Percentiles rank a stretch among this genome's conserved stretches.
These are phyloP conservation scores for Latrodectus geometricus DNA, from an alignment of 1,140 invertebrate species.

Conservation along the genomic window DNA sequence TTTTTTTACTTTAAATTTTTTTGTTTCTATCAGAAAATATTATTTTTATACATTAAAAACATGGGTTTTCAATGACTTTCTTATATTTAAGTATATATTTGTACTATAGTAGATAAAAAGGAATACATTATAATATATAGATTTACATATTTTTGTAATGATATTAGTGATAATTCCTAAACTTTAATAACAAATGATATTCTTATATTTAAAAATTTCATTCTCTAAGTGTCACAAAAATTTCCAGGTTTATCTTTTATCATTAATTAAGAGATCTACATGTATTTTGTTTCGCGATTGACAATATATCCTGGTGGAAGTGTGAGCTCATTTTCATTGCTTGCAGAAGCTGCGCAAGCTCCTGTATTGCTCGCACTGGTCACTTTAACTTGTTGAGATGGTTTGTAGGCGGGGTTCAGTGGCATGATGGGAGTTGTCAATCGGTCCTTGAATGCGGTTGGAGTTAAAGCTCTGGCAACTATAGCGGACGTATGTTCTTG, in stretches of 20 bases:
- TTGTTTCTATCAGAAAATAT: too few relatives aligned
- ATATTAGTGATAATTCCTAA: too few relatives aligned
- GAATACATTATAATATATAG: too few relatives aligned
- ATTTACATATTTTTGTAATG: too few relatives aligned
- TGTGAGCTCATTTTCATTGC: slow-evolving; percentile 39
- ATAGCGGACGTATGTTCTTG: slow-evolving; percentile 4
- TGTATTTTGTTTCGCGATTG: slow-evolving; percentile 43
- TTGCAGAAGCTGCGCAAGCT: background rate
- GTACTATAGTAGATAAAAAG: too few relatives aligned
- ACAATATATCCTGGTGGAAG: slow-evolving; percentile 54
- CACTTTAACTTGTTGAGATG: slow-evolving; percentile 42
- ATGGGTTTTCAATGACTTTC: too few relatives aligned
- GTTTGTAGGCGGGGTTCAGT: slow-evolving; percentile 50
- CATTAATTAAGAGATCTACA: background rate
- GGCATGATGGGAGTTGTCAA: slow-evolving; percentile 54
- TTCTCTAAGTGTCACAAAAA: too few relatives aligned
- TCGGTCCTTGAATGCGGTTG: slow-evolving; percentile 9
- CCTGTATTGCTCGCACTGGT: slow-evolving; percentile 11
- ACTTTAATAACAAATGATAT: too few relatives aligned
- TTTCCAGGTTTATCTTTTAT: background rate
- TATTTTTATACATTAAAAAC: too few relatives aligned
- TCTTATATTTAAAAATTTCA: too few relatives aligned
- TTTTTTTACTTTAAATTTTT: too few relatives aligned
- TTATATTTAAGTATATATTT: too few relatives aligned
- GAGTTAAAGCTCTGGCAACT: slow-evolving; percentile 29